Evolutionary conservation across 2,797 vertebrate species (phyloP).

Genomic region (Mycteria americana): DNA sequence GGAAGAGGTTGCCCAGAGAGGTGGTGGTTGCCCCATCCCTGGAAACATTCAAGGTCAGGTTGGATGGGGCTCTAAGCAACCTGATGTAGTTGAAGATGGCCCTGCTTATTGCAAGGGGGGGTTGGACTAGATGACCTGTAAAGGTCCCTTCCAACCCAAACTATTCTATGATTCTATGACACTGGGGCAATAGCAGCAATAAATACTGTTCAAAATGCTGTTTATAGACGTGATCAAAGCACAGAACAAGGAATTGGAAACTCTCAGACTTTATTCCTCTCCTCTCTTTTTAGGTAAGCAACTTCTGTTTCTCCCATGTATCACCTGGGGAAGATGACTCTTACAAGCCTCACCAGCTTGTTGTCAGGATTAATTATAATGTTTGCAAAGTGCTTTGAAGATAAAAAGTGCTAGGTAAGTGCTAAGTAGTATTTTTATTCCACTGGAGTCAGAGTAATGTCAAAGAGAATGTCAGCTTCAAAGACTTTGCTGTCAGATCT

Average conservation of each 20-base stretch:
- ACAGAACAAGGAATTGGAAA: neutral
- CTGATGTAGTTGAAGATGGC: neutral
- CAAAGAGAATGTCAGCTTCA: slow-evolving; percentile 41
- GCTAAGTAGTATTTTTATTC: slow-evolving; percentile 53
- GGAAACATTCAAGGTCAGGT: neutral
- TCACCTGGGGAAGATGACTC: neutral
- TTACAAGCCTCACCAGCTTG: slow-evolving; percentile 11
- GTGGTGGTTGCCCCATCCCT: neutral
- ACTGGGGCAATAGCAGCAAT: neutral
- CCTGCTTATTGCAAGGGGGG: neutral
- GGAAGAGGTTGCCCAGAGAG: neutral
- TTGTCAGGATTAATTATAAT: slow-evolving; percentile 59
- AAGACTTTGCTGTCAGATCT: slow-evolving; percentile 40
- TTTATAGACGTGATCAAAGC: neutral
- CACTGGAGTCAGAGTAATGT: neutral
- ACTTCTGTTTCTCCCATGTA: neutral
- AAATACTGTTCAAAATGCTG: neutral
- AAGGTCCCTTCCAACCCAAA: neutral
- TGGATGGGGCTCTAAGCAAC: neutral
- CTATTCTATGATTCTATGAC: neutral
- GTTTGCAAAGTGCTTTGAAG: slow-evolving; percentile 52
- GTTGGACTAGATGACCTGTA: neutral
- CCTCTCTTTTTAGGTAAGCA: neutral
- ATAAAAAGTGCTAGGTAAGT: slow-evolving; percentile 53
- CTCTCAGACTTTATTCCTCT: neutral